phyloP scores from a whole-genome alignment of 2,113 vertebrate species.

The Zingel zingel region DNA sequence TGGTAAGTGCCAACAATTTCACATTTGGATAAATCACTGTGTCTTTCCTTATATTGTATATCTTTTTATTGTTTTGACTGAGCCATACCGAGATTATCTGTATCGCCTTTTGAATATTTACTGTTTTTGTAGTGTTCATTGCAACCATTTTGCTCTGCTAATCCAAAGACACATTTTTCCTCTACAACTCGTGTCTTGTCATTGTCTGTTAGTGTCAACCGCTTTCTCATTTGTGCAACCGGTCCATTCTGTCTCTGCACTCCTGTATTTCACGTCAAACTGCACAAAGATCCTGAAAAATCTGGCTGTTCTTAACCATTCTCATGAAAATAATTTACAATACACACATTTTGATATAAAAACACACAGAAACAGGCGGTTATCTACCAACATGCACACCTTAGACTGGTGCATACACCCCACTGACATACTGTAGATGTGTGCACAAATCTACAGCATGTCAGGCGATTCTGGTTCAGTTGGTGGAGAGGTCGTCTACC shows the following conservation, averaged over 20 bases:
- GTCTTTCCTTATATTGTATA: neutral
- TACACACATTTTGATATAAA: neutral
- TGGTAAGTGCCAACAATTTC: constrained; percentile 80
- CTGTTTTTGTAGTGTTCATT: neutral
- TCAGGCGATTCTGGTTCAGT: too few relatives aligned
- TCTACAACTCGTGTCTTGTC: neutral
- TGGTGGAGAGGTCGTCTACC: too few relatives aligned
- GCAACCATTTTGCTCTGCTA: neutral
- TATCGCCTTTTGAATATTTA: neutral
- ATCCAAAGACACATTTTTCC: constrained; percentile 5
- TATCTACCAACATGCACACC: constrained; percentile 5
- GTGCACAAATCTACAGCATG: neutral
- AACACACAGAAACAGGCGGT: neutral
- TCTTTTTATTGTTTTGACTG: constrained; percentile 1
- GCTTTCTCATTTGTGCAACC: constrained; percentile 44
- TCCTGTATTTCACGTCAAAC: constrained; percentile 23
- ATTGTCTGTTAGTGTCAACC: constrained; percentile 18
- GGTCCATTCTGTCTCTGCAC: constrained; percentile 32
- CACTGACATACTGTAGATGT: constrained; percentile 18
- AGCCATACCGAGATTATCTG: neutral
- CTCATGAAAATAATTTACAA: neutral
- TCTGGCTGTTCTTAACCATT: constrained; percentile 7
- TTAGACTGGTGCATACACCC: neutral
- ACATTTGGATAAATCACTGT: neutral
- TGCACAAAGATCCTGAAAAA: constrained; percentile 19